These are phyloP conservation scores for Meganola albula DNA, from an alignment of 2,888 invertebrate genomes.

Conservation along the genomic window DNA sequence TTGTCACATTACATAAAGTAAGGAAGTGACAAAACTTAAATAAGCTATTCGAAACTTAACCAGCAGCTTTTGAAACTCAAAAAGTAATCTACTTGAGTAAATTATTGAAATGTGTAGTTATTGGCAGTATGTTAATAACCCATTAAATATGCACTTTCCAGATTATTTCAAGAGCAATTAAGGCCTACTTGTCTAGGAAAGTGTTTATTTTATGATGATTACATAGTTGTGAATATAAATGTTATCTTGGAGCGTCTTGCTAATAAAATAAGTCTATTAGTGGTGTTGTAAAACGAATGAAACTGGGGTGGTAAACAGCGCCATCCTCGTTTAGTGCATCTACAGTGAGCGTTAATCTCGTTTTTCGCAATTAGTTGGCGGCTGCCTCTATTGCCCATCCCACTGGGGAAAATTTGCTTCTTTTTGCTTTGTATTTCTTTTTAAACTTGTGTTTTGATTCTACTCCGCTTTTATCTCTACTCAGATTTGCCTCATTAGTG, in stretches of 20 bases:
- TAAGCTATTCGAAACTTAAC: no score
- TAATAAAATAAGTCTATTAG: conserved; percentile 67
- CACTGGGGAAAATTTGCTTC: conserved; percentile 48
- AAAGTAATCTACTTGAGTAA: no score
- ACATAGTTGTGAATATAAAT: conserved; percentile 55
- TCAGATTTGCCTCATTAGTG: no score
- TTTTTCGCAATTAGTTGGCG: conserved; percentile 70
- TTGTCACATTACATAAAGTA: no score
- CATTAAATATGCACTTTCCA: no score
- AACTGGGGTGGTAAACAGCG: conserved; percentile 56
- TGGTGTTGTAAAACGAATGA: conserved; percentile 60
- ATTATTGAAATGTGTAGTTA: no score
- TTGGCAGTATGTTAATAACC: no score
- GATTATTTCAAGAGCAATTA: conserved; percentile 8
- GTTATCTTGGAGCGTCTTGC: conserved; percentile 52
- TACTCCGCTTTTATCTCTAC: no score
- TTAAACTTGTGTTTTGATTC: conserved; percentile 44
- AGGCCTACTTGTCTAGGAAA: conserved; percentile 23
- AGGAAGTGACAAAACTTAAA: no score
- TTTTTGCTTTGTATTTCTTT: conserved; percentile 48
- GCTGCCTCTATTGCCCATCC: conserved; percentile 55
- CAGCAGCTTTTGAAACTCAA: no score
- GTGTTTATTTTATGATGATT: conserved; percentile 56
- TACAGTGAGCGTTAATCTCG: conserved; percentile 68
- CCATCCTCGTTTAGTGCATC: conserved; percentile 59